Evolutionary conservation across 2,797 vertebrate species (phyloP), one percentile per base, ranked within the genome.

Genomic region (Micropoecilia bifurca): DNA sequence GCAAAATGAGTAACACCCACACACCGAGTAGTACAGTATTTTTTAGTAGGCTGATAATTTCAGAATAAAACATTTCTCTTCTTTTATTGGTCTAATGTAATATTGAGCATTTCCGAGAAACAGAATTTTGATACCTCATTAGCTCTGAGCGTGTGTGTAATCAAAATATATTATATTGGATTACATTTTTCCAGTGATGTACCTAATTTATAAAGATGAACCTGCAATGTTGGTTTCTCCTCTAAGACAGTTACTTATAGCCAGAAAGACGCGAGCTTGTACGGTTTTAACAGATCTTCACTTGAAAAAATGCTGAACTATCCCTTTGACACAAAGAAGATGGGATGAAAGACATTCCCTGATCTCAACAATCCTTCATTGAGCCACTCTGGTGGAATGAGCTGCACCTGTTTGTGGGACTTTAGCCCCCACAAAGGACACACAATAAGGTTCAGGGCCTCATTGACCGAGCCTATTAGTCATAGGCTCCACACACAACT

Each of bases 381-480:
- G 91, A 88, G 90, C 91, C 85, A 86, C 90, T 91, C 89, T 78
- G 33, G 76, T 90, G 93, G 93, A 95, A 94, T 93, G 95, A 92
- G 91, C 92, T 94, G 94, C 94, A 95, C 94, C 93, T 95, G 92
- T 93, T 92, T 83, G 86, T 90, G 85, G 85, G 92, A 93, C 93
- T 95, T 94, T 93, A 91, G 93, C 91, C 87, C 83, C 89, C 91
- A 95, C 93, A 96, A 95, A 95, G 88, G 87, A 82, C 84, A 91
- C 91, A 96, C 95, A 95, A 95, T 94, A 82, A 90, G 92, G 93
- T 94, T 92, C 91, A 93, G 93, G 91, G 92, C 95, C 91, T 93
- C 91, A 94, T 91, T 96, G 95, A 95, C 94, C 94, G 77, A 87
- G 88, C 89, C 94, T 94, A 95, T 96, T 96, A 96, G 95, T 95